Evolutionary conservation across 2,888 invertebrate species (phyloP), one percentile per base, ranked within the genome.

Genomic region (Pristionchus exspectatus): DNA sequence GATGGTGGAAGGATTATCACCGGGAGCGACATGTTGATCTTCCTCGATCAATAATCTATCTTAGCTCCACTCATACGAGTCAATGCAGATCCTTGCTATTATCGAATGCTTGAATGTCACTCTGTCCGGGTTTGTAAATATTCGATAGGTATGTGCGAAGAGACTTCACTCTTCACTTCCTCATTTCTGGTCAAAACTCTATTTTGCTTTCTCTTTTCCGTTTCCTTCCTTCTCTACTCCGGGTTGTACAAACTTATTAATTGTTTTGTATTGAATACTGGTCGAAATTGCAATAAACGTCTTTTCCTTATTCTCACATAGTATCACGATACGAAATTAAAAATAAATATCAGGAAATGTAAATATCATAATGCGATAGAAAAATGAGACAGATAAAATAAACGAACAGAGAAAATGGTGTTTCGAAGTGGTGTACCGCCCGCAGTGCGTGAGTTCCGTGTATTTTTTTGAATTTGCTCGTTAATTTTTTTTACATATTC

Each of bases 281-380:
- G 59, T 85, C 85, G 16, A 59, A 56, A n/a, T 30, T 59, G 85
- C 85, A 85, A 63, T 85, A 85, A 63, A 85, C 59, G 83, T 27
- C 83, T 83, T 83, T 24, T 56, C 33, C 14, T 56, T 7, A 83
- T 83, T 2, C 38, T 38, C 38, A 38, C 38, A 38, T 38, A 38
- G 38, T 38, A 5, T 38, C 38, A 38, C 38, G 38, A 38, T 38
- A 38, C 38, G 38, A 38, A 38, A 38, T 38, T 38, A 3, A 38
- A 38, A 38, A 38, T 2, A 38, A 38, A 38, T 38, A 38, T 38
- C 38, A 38, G 38, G n/a, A n/a, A n/a, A 38, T 38, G 38, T 38
- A 38, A 38, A 38, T 38, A 38, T 5, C 38, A 38, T 38, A 38
- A 38, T 38, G 38, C 38, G 38, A 38, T 38, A 38, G 38, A 38